These are phyloP conservation scores for Myodes glareolus DNA, from an alignment of 2,113 vertebrate species.

Conservation along the genomic window DNA sequence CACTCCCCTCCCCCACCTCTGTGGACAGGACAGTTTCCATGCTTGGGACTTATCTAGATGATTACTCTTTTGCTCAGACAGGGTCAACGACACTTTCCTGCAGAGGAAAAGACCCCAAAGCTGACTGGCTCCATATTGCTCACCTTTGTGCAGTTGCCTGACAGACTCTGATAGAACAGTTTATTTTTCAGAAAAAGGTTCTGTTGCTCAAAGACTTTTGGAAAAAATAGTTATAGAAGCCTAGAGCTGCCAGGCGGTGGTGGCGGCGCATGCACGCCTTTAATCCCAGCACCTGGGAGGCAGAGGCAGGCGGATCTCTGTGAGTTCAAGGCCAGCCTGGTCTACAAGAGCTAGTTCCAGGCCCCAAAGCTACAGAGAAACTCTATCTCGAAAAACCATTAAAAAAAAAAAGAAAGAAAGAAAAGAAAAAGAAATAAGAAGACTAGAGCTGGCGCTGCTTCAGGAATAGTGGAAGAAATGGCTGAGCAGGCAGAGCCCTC, in stretches of 20 bases:
- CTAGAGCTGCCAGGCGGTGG: not conserved
- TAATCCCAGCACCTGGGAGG: too few relatives aligned
- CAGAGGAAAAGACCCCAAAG: too few relatives aligned
- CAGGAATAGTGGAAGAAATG: not conserved
- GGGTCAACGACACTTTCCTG: not conserved
- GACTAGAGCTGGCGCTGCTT: not conserved
- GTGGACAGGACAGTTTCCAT: not conserved
- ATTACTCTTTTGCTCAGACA: not conserved
- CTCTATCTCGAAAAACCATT: too few relatives aligned
- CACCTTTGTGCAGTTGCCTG: not conserved
- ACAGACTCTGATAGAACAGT: not conserved
- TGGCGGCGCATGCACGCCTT: too few relatives aligned
- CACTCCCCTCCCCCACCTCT: not conserved
- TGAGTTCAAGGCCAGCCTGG: too few relatives aligned
- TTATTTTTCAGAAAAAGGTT: slow-evolving; percentile 17
- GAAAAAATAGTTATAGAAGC: not conserved
- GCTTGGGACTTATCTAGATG: not conserved
- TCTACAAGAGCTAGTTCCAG: too few relatives aligned
- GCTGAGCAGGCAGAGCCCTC: too few relatives aligned
- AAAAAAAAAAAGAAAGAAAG: too few relatives aligned
- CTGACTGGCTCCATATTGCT: not conserved
- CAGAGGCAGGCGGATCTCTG: too few relatives aligned
- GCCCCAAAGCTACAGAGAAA: too few relatives aligned
- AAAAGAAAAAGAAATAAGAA: not conserved
- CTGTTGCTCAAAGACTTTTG: not conserved